phyloP scores from a whole-genome alignment of 2,113 vertebrate genomes.

The Odocoileus virginianus region DNA sequence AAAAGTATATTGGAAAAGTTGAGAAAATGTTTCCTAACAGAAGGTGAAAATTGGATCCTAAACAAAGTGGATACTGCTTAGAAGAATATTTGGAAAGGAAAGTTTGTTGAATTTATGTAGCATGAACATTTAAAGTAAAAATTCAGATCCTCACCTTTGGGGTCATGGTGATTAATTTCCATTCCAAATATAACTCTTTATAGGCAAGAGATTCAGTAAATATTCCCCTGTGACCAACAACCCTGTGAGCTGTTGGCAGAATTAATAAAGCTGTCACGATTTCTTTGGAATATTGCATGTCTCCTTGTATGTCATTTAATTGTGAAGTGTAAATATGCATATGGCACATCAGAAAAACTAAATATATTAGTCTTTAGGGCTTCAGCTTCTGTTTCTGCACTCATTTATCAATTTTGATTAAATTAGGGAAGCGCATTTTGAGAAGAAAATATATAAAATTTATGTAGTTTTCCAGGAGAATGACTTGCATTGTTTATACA shows the following conservation, averaged over 20 bases:
- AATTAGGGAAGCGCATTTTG: conserved; percentile 34
- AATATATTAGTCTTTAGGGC: not conserved
- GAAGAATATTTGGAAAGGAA: conserved; percentile 10
- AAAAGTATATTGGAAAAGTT: not conserved
- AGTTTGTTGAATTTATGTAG: conserved; percentile 41
- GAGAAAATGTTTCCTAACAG: not conserved
- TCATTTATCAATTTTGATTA: conserved; percentile 52
- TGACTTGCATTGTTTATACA: conserved; percentile 46
- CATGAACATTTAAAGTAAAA: conserved; percentile 38
- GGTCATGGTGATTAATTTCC: conserved; percentile 52
- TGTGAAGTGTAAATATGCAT: conserved; percentile 21
- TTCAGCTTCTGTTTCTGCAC: conserved; percentile 27
- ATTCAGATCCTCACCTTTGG: conserved; percentile 49
- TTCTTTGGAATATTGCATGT: conserved; percentile 43
- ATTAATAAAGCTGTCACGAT: conserved; percentile 43
- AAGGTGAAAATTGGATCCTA: not conserved
- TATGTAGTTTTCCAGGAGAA: conserved; percentile 40
- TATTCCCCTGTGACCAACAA: conserved; percentile 11
- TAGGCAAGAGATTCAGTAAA: not conserved
- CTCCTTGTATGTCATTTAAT: conserved; percentile 38
- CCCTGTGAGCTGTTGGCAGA: not conserved
- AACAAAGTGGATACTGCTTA: conserved; percentile 12
- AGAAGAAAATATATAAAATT: conserved; percentile 47
- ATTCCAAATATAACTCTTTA: conserved; percentile 51
- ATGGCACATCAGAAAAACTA: not conserved